Evolutionary conservation across 1,140 invertebrate genomes (phyloP), one percentile per base, ranked within the genome.

Genomic region (Ostrea edulis): DNA sequence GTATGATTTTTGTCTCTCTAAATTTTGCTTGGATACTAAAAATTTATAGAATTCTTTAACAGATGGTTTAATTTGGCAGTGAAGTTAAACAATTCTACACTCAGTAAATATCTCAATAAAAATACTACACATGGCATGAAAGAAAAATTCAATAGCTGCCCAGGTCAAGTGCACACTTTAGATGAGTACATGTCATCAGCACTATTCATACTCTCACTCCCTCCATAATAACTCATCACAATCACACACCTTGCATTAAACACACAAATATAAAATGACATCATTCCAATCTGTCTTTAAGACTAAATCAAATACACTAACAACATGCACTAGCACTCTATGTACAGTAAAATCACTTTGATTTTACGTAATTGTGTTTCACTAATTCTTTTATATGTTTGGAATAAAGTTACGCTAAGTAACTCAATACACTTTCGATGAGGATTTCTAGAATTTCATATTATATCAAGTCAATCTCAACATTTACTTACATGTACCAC

Each of bases 301-400:
- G 68, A 77, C 68, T 77, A 9, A 71, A 35, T 77, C 29, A 77
- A 29, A 77, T 77, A 77, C 68, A 22, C 65, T 77, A 77, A 77
- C 68, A 77, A 77, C 68, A 77, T 29, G 68, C 68, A 77, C 25
- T 77, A 77, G 25, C 68, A 77, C 68, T 77, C 35, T 77, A 77
- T 77, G 4, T 77, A 77, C 68, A 77, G 22, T n/a, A 62, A 62
- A 62, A 62, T 62, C 55, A 62, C 55, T 62, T 62, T 62, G 55
- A 62, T 62, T 62, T 20, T 8, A 62, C 17, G 17, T 17, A 62
- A 62, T 0, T 20, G 14, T 3, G 20, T 20, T 62, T 7, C 68
- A 22, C 14, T 22, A 29, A 71, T 22, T 71, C 53, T 55, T 55
- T 17, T 68, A 9, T n/a, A 14, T 62, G 17, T 62, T n/a, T 62